Evolutionary conservation across 2,113 vertebrate genomes (phyloP).

Genomic region (Notothenia coriiceps): DNA sequence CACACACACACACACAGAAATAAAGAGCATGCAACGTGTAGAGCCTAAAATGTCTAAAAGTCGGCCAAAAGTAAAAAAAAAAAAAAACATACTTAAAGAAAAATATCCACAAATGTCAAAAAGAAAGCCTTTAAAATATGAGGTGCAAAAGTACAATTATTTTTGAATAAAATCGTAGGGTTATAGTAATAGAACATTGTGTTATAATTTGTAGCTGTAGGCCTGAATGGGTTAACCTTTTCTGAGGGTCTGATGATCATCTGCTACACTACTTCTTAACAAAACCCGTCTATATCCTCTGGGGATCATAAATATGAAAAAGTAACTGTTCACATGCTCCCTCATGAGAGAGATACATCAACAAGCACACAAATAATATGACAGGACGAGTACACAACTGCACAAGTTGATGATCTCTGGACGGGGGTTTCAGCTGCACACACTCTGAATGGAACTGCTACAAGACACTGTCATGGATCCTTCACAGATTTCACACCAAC

Average conservation of each 20-base stretch:
- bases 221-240: conserved; percentile 45
- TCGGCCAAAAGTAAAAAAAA: neutral
- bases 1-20: conserved; percentile 3
- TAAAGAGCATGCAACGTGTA: neutral
- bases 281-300: conserved; percentile 66
- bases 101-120: neutral
- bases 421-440: neutral
- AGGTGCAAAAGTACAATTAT: too few relatives aligned
- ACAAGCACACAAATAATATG: neutral
- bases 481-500: neutral
- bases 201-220: neutral
- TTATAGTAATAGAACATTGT: neutral
- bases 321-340: conserved; percentile 72
- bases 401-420: neutral
- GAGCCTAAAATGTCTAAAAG: neutral
- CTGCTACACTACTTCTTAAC: conserved; percentile 56
- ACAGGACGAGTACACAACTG: conserved; percentile 19
- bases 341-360: conserved; percentile 28
- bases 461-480: too few relatives aligned
- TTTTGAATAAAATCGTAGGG: neutral
- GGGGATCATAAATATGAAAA: conserved; percentile 63
- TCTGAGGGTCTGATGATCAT: conserved; percentile 64
- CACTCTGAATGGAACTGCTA: neutral
- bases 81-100: neutral
- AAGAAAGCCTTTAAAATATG: too few relatives aligned